Conservation (phyloP, 2,888 invertebrate genomes). For the Tipula vernalis region DNA sequence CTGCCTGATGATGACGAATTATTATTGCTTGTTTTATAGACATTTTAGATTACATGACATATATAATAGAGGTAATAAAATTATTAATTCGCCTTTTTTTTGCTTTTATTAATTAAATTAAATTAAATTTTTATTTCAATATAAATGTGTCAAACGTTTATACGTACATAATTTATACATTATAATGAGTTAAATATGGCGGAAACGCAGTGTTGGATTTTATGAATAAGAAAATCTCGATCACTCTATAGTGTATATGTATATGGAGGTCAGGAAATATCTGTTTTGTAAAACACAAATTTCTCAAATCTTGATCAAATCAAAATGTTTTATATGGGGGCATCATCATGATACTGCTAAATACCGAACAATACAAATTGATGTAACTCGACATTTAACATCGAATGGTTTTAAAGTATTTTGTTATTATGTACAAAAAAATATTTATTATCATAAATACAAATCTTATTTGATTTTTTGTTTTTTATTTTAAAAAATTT, state of each 20-base stretch:
- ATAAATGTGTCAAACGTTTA: neutral
- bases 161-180: neutral
- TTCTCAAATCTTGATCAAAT: neutral
- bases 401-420: neutral
- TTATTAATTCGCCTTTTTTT: neutral
- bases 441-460: neutral
- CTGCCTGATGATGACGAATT: neutral
- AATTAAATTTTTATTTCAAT: neutral
- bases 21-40: neutral
- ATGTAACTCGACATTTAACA: conserved; percentile 4
- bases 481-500: neutral
- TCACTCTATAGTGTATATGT: neutral
- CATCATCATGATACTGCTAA: neutral
- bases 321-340: neutral
- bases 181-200: neutral
- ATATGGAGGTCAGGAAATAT: neutral
- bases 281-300: neutral
- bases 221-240: neutral
- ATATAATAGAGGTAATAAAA: neutral
- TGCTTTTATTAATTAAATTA: neutral
- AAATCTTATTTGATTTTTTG: neutral
- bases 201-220: neutral
- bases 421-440: neutral
- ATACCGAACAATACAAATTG: neutral
- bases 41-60: neutral